Percentiles rank a stretch among this genome's conserved stretches.
Evolutionary conservation across 2,113 vertebrate species (phyloP).

Genomic region (Urocynchramus pylzowi): DNA sequence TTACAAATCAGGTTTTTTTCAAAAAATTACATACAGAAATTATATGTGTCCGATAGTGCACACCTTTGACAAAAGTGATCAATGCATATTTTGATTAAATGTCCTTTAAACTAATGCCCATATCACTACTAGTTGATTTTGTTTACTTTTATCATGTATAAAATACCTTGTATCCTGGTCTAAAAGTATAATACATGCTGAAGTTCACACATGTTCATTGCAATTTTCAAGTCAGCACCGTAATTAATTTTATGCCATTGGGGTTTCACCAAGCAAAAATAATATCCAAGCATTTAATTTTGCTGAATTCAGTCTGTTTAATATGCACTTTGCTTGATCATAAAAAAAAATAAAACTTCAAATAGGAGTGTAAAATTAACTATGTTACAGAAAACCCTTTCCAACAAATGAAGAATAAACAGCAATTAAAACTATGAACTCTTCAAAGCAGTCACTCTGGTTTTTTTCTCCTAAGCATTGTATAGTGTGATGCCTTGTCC

Average conservation of each 20-base stretch:
- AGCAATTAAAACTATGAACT: background rate
- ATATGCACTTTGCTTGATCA: background rate
- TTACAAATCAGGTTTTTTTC: background rate
- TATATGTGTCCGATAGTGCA: background rate
- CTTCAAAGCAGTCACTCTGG: background rate
- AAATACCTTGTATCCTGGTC: background rate
- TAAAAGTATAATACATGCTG: conserved; percentile 1
- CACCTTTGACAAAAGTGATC: background rate
- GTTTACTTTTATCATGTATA: background rate
- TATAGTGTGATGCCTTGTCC: background rate
- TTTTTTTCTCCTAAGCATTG: background rate
- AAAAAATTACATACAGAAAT: background rate
- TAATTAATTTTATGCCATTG: conserved; percentile 29
- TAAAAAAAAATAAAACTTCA: conserved; percentile 12
- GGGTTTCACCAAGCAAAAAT: conserved; percentile 20
- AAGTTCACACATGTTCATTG: background rate
- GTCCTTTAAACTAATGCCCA: background rate
- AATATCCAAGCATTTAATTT: conserved; percentile 37
- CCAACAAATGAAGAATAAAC: conserved; percentile 11
- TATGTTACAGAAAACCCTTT: background rate
- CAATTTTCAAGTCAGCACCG: background rate
- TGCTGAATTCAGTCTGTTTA: conserved; percentile 3
- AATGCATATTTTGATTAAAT: background rate
- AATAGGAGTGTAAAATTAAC: background rate
- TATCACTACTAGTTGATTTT: background rate